Evolutionary conservation across 2,888 invertebrate genomes (phyloP).

Genomic region (Tachina grossa): DNA sequence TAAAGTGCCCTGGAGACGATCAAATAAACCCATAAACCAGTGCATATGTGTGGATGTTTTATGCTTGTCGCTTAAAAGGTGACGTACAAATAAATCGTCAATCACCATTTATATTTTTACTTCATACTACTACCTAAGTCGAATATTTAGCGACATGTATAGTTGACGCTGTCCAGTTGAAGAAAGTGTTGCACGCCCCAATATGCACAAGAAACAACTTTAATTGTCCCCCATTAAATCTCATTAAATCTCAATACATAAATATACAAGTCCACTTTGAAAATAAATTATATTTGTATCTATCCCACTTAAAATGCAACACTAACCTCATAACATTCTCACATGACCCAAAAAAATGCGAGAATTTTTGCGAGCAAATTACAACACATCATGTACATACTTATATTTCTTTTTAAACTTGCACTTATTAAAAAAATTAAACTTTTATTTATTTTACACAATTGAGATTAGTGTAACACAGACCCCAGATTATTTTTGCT

Average conservation of each 20-base stretch:
- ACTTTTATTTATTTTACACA: conserved; percentile 41
- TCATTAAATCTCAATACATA: too few species aligned
- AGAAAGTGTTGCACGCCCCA: too few species aligned
- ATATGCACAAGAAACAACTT: too few species aligned
- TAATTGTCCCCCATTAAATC: background rate
- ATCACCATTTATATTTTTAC: too few species aligned
- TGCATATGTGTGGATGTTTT: too few species aligned
- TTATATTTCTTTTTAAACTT: conserved; percentile 26
- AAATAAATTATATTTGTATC: background rate
- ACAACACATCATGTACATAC: background rate
- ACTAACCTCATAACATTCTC: conserved; percentile 56
- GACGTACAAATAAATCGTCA: too few species aligned
- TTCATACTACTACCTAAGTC: too few species aligned
- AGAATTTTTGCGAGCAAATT: background rate
- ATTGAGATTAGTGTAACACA: conserved; percentile 47
- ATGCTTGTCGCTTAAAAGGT: too few species aligned
- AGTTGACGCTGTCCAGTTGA: too few species aligned
- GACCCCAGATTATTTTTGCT: conserved; percentile 64
- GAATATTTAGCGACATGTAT: too few species aligned
- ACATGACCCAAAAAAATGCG: conserved; percentile 55
- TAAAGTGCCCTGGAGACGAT: too few species aligned
- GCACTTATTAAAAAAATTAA: conserved; percentile 15
- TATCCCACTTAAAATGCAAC: conserved; percentile 21
- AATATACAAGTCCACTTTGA: background rate
- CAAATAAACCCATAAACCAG: too few species aligned